Evolutionary conservation across 2,797 vertebrate species (phyloP), one percentile per base, ranked within the genome.

Genomic region (Linurgus olivaceus): DNA sequence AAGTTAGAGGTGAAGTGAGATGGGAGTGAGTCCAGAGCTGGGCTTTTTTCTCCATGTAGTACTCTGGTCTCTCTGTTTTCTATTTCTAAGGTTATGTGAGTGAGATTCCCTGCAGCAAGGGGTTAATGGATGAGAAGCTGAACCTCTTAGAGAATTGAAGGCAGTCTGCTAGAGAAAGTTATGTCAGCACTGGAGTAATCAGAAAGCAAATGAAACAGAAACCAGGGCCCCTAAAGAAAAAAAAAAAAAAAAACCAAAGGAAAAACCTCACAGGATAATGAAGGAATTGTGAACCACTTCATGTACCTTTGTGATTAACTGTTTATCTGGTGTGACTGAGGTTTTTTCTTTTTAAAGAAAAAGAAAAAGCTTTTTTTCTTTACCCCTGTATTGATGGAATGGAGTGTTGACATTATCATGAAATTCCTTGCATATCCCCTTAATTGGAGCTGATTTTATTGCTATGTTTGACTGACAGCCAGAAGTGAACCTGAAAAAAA

Each of bases 371-470:
- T 83, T 63, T 65, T 94, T 84, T 85, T 66, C 59, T 76, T 87
- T 92, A 63, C 44, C 31, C 52, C 28, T 74, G 7, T 93, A 91
- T 59, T 86, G 58, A 77, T 91, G 89, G 89, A 95, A 86, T 35
- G 44, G 82, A 90, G 84, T 84, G 89, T 91, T 96, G 92, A 96
- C 81, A 42, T 91, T 95, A 96, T 91, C 78, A 75, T 57, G 81
- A 78, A 94, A 97, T 96, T 96, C 95, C 89, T 96, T 81, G 87
- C 94, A 97, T 96, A 94, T 91, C 73, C 85, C 70, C 91, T 92
- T 96, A 96, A 97, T 95, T 95, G 89, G 95, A 97, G 81, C 79
- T 94, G 95, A 95, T 96, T 96, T 97, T 95, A 93, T 89, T 95
- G 91, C 92, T 75, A 28, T 85, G 62, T 96, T 96, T 96, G 94